Evolutionary conservation across 2,797 vertebrate species (phyloP).

Genomic region (Enteromius thamalakanensis): DNA sequence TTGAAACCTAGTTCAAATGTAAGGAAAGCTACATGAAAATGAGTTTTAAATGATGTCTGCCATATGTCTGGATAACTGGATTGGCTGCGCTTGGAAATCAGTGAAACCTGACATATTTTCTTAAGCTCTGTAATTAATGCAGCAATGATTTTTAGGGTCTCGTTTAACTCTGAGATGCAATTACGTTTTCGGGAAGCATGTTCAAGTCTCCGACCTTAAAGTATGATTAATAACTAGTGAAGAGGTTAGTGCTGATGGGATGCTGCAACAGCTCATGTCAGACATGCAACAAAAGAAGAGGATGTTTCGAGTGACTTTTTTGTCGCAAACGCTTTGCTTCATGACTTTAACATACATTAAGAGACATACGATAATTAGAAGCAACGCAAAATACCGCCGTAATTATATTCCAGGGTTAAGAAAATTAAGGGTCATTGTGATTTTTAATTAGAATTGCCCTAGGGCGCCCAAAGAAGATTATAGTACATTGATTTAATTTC

Average conservation of each 20-base stretch:
- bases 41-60: background rate
- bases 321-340: conserved; percentile 25
- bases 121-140: conserved; percentile 10
- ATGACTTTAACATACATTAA: conserved; percentile 32
- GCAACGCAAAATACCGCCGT: conserved; percentile 35
- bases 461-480: conserved; percentile 49
- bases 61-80: background rate
- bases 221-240: background rate
- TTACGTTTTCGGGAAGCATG: background rate
- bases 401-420: conserved; percentile 59
- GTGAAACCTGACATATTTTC: conserved; percentile 4
- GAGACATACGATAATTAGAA: conserved; percentile 46
- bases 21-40: background rate
- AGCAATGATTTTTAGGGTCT: conserved; percentile 19
- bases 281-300: background rate
- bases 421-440: conserved; percentile 62
- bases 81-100: background rate
- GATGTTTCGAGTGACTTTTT: conserved; percentile 29
- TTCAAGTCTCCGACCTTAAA: background rate
- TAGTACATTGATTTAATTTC: conserved; percentile 54
- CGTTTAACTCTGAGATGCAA: conserved; percentile 30
- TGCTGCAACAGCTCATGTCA: background rate
- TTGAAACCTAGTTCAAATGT: background rate
- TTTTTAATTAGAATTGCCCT: conserved; percentile 60
- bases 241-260: background rate